A percentile compares a stretch with the other conserved stretches of the same genome.
These are phyloP conservation scores for Diaprepes abbreviatus DNA, from an alignment of 2,888 invertebrate species.

Conservation along the genomic window DNA sequence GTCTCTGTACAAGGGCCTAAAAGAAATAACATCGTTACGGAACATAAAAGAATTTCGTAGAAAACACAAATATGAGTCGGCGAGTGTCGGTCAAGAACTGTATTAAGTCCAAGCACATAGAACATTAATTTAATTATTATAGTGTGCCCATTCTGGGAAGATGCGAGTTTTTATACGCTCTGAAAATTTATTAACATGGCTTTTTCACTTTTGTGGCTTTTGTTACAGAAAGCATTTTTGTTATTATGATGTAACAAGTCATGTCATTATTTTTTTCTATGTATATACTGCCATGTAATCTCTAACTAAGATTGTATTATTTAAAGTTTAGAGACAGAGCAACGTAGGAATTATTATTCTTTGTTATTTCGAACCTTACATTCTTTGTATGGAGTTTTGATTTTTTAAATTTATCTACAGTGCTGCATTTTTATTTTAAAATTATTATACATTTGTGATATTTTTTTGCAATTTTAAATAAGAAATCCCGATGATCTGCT, in stretches of 20 bases:
- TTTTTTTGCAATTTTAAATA: no score
- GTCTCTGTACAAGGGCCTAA: conserved; percentile 20
- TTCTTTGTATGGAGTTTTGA: no score
- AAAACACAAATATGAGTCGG: conserved; percentile 46
- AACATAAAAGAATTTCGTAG: conserved; percentile 48
- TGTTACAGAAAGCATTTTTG: conserved; percentile 15
- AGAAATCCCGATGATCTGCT: no score
- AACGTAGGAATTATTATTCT: no score
- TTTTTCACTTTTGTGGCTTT: conserved; percentile 39
- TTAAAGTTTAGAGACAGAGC: no score
- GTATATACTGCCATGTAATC: no score
- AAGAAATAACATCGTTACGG: conserved; percentile 44
- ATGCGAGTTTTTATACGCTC: conserved; percentile 43
- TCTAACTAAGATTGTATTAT: no score
- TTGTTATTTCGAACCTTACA: no score
- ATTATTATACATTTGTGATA: no score
- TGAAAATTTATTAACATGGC: conserved; percentile 41
- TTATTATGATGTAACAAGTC: not conserved
- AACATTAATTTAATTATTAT: conserved; percentile 58
- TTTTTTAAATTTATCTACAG: no score
- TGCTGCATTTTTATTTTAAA: no score
- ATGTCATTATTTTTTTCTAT: conserved; percentile 8
- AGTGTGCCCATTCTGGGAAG: conserved; percentile 54
- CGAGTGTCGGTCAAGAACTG: conserved; percentile 41
- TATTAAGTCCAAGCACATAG: conserved; percentile 53